Conservation (phyloP, 2,888 invertebrate species). For the Antitype chi region DNA sequence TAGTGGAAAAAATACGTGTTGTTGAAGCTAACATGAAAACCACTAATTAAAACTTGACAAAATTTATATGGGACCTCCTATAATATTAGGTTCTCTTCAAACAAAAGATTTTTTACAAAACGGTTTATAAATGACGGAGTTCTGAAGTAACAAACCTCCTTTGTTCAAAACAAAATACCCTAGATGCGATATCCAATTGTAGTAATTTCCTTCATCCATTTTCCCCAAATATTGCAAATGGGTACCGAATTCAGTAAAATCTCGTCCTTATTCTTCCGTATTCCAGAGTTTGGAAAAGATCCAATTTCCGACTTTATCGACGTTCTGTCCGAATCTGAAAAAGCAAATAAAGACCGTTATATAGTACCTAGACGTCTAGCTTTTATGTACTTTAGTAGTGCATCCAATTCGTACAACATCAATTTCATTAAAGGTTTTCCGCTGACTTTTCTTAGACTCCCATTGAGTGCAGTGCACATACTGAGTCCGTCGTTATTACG, state of each 20-base stretch:
- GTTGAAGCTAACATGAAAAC: too few relatives aligned
- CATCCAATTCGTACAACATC: slow-evolving; percentile 14
- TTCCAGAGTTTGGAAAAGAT: slow-evolving; percentile 14
- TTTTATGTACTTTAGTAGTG: not conserved
- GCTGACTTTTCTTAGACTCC: slow-evolving; percentile 5
- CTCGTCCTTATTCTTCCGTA: not conserved
- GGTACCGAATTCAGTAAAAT: too few relatives aligned
- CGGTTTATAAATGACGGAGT: too few relatives aligned
- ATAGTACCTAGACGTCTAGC: not conserved
- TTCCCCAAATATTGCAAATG: not conserved
- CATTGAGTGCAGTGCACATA: slow-evolving; percentile 8
- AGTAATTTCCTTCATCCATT: not conserved
- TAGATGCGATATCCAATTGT: not conserved
- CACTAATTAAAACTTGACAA: too few relatives aligned
- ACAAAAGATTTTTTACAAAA: too few relatives aligned
- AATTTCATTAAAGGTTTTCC: slow-evolving; percentile 21
- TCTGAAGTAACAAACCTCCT: too few relatives aligned
- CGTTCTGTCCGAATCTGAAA: not conserved
- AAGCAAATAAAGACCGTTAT: not conserved
- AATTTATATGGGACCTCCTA: too few relatives aligned
- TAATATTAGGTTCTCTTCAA: too few relatives aligned
- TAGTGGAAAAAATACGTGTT: too few relatives aligned
- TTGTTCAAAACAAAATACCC: not conserved
- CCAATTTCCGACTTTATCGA: slow-evolving; percentile 12
- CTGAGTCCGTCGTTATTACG: not conserved